These are phyloP conservation scores for Gari tellinella DNA, from an alignment of 2,888 invertebrate genomes.

Conservation along the genomic window DNA sequence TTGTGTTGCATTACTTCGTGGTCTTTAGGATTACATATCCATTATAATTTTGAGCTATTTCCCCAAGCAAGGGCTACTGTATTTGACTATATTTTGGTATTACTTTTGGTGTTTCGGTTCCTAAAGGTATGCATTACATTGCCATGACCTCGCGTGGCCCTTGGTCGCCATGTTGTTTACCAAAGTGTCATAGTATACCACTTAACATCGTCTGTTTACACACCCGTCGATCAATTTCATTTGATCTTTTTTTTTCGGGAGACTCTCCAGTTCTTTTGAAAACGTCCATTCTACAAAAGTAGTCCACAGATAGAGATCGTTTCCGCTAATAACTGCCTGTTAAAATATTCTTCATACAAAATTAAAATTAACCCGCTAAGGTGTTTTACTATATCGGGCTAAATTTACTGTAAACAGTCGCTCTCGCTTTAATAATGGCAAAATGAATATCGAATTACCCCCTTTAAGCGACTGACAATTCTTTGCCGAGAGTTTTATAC, in stretches of 20 bases:
- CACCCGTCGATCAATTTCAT: slow-evolving; percentile 32
- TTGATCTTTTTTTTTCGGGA: slow-evolving; percentile 52
- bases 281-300: slow-evolving; percentile 32
- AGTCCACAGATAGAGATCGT: slow-evolving; percentile 39
- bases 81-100: too few species aligned
- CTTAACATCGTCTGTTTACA: slow-evolving; percentile 35
- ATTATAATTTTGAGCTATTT: too few species aligned
- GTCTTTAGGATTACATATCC: too few species aligned
- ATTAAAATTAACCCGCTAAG: slow-evolving; percentile 58
- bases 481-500: slow-evolving; percentile 21
- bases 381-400: slow-evolving; percentile 53
- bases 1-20: too few species aligned
- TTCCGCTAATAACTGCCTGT: slow-evolving; percentile 57
- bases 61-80: too few species aligned
- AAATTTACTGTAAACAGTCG: slow-evolving; percentile 56
- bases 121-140: slow-evolving; percentile 20
- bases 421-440: slow-evolving; percentile 47
- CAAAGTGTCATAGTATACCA: slow-evolving; percentile 35
- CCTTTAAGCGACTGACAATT: slow-evolving; percentile 25
- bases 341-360: slow-evolving; percentile 55
- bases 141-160: slow-evolving; percentile 53
- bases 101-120: too few species aligned
- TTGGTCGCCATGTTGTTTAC: slow-evolving; percentile 28
- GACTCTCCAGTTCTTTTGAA: slow-evolving; percentile 37
- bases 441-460: slow-evolving; percentile 39